A percentile compares a stretch with the other conserved stretches of the same genome.
Evolutionary conservation across 1,140 invertebrate genomes (phyloP).

Genomic region (Zaprionus vittiger): DNA sequence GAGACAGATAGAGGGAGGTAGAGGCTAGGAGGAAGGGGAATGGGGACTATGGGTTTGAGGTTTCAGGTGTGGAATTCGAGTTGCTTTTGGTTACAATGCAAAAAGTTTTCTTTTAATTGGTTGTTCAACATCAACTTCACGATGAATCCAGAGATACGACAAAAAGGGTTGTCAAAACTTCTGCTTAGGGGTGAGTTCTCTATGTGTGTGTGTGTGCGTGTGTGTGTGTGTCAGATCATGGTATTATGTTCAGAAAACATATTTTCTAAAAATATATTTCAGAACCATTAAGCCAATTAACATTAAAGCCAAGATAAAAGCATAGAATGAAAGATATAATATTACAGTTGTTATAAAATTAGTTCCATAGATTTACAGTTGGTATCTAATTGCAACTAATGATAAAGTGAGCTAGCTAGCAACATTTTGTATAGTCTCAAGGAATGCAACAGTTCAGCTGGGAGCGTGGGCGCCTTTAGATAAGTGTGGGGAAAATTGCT

Average conservation of each 20-base stretch:
- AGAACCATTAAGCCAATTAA: constrained; percentile 56
- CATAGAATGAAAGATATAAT: constrained; percentile 2
- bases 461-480: constrained; percentile 47
- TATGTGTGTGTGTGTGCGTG: constrained; percentile 21
- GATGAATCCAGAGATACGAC: constrained; percentile 42
- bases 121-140: constrained; percentile 58
- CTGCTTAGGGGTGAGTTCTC: constrained; percentile 46
- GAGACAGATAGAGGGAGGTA: background rate
- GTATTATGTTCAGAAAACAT: constrained; percentile 26
- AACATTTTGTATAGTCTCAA: background rate
- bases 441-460: constrained; percentile 22
- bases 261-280: background rate
- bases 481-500: constrained; percentile 50
- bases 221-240: background rate
- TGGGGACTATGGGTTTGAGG: background rate
- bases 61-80: constrained; percentile 52
- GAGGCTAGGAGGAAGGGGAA: background rate
- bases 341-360: constrained; percentile 4
- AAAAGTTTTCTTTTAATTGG: constrained; percentile 76
- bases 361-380: constrained; percentile 5
- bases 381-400: constrained; percentile 81
- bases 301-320: constrained; percentile 19
- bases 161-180: constrained; percentile 65
- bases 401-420: constrained; percentile 66
- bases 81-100: constrained; percentile 60